A percentile compares a stretch with the other conserved stretches of the same genome.
phyloP scores from a whole-genome alignment of 2,797 vertebrate genomes.

The Sorex maritimensis region DNA sequence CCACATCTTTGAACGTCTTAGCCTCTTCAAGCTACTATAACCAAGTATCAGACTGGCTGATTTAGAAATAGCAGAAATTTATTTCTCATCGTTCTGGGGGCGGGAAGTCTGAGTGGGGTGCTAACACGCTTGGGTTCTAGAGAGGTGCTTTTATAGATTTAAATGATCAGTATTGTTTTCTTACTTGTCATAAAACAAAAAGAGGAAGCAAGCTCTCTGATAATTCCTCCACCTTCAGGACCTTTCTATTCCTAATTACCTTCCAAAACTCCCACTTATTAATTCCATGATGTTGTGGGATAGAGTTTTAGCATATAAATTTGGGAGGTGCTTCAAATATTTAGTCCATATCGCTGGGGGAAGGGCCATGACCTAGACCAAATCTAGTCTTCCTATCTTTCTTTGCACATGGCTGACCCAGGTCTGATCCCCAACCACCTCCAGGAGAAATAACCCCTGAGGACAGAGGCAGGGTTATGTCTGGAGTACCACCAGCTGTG shows the following conservation, averaged over 20 bases:
- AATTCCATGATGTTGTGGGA: background rate
- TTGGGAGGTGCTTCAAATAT: background rate
- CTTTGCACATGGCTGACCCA: too few relatives aligned
- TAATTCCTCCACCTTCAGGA: background rate
- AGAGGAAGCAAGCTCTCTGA: background rate
- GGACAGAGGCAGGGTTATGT: too few relatives aligned
- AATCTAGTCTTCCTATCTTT: background rate
- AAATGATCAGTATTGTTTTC: too few relatives aligned
- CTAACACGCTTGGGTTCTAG: background rate
- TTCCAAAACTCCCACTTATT: background rate
- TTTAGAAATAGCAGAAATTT: too few relatives aligned
- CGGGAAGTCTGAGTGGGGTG: too few relatives aligned
- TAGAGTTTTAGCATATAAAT: background rate
- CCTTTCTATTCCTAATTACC: background rate
- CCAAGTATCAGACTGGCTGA: too few relatives aligned
- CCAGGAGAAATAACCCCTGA: too few relatives aligned
- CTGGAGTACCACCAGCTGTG: too few relatives aligned
- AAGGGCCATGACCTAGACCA: background rate
- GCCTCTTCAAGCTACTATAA: too few relatives aligned
- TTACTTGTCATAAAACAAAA: background rate
- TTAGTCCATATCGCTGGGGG: background rate
- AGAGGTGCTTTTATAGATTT: background rate
- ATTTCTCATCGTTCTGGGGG: too few relatives aligned
- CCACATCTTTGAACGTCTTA: background rate
- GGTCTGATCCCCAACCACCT: too few relatives aligned